phyloP scores from a whole-genome alignment of 2,797 vertebrate species.

The Thamnophis elegans region DNA sequence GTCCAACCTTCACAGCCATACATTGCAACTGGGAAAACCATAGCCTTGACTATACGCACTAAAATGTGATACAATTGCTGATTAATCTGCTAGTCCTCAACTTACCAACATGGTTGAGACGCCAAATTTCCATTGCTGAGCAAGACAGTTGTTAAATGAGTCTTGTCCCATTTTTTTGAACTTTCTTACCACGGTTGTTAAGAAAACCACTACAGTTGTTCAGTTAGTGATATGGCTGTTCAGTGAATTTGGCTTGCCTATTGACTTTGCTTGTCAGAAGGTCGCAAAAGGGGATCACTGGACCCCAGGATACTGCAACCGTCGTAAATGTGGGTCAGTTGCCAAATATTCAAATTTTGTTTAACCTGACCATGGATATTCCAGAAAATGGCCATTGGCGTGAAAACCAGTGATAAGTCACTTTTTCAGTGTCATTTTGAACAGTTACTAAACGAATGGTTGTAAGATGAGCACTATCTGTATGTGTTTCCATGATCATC shows the following conservation, averaged over 20 bases:
- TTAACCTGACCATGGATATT: too few species aligned
- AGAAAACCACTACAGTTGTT: not conserved
- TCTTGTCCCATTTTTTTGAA: not conserved
- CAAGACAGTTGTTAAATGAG: not conserved
- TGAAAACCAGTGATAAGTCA: too few species aligned
- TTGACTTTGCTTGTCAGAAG: not conserved
- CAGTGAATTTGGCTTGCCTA: not conserved
- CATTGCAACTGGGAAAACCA: too few species aligned
- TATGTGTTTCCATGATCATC: not conserved
- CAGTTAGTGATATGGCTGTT: not conserved
- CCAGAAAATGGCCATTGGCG: too few species aligned
- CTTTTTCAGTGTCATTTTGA: not conserved
- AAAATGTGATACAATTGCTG: not conserved
- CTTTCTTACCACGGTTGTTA: not conserved
- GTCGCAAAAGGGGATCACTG: not conserved
- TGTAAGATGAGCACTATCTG: not conserved
- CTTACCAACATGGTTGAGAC: not conserved
- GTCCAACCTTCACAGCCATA: too few species aligned
- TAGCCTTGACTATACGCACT: not conserved
- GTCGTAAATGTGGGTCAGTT: rapidly evolving
- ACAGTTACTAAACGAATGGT: not conserved
- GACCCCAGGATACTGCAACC: not conserved
- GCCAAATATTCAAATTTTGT: not conserved
- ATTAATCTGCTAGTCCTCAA: not conserved
- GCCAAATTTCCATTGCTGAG: not conserved